Evolutionary conservation across 2,113 vertebrate species (phyloP), one percentile per base, ranked within the genome.

Genomic region (Phoxinus phoxinus): DNA sequence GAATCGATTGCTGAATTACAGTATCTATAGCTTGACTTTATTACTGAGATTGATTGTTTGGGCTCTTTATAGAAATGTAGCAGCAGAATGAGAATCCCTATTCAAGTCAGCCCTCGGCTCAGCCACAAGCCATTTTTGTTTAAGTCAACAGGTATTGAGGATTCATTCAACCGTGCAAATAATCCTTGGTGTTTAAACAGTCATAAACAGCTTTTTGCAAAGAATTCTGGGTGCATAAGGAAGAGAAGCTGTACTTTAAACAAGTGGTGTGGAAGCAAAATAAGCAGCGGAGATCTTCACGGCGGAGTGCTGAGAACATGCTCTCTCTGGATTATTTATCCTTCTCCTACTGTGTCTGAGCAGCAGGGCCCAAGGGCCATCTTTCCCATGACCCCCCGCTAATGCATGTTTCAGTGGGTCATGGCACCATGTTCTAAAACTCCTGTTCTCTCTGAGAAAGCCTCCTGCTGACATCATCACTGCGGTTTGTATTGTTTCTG

Each of bases 351-450:
- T 89, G 83, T 27, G 86, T 90, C 85, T 92, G 85, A 87, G 84
- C 59, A 82, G 74, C 58, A 85, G 78, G 84, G 48, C 71, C 84
- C 86, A 13, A 74, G 88, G 87, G 87, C 85, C 75, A 84, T 75
- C 90, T 91, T 95, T 94, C 94, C 94, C 94, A 94, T 89, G 93
- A 83, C 89, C 91, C 80, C 77, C 6, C 10, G 35, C 86, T 72
- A 41, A 72, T 74, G 37, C 65, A n/a, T 32, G 75, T n/a, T 84
- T 75, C 80, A 72, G 53, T 30, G 27, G 41, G 76, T 81, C 72
- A 32, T 15, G 30, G 72, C 71, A 69, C 67, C 76, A 59, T 63
- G 81, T 67, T 73, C 65, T 51, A 37, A 75, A 76, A 48, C 83
- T 73, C 30, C 41, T 73, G 35, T 48, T 48, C 44, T 58, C 63